Percentiles rank a stretch among this genome's conserved stretches.
phyloP scores from a whole-genome alignment of 2,888 invertebrate species.

The Synanthedon andrenaeformis region DNA sequence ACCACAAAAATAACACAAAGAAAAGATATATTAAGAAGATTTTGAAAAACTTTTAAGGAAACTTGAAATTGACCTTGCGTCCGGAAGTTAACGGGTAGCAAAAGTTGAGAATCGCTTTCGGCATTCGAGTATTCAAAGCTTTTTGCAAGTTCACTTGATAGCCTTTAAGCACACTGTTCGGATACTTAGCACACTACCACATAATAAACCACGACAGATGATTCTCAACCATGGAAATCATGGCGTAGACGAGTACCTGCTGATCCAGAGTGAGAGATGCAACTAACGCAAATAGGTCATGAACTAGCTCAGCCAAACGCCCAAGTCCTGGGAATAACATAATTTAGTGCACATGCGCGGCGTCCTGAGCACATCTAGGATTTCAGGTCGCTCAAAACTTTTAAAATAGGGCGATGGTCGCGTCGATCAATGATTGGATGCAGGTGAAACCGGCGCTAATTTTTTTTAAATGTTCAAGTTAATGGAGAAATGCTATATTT shows the following conservation, averaged over 20 bases:
- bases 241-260: constrained; percentile 89
- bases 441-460: too few species aligned
- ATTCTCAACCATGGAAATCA: constrained; percentile 95
- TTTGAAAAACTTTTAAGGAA: background rate
- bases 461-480: too few species aligned
- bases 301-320: background rate
- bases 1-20: constrained; percentile 1
- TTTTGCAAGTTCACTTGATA: constrained; percentile 93
- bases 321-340: too few species aligned
- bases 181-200: constrained; percentile 93
- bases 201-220: constrained; percentile 91
- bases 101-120: constrained; percentile 88
- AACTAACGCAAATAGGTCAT: constrained; percentile 20
- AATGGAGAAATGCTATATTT: too few species aligned
- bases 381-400: constrained; percentile 15
- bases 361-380: constrained; percentile 17
- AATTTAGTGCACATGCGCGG: constrained; percentile 44
- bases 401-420: background rate
- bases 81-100: constrained; percentile 89
- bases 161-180: constrained; percentile 89
- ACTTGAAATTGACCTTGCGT: constrained; percentile 75
- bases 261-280: constrained; percentile 83
- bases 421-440: background rate
- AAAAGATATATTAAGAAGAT: background rate
- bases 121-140: constrained; percentile 87